Base-by-base conservation (phyloP, 2,888 invertebrate genomes). In the Vanessa cardui region DNA sequence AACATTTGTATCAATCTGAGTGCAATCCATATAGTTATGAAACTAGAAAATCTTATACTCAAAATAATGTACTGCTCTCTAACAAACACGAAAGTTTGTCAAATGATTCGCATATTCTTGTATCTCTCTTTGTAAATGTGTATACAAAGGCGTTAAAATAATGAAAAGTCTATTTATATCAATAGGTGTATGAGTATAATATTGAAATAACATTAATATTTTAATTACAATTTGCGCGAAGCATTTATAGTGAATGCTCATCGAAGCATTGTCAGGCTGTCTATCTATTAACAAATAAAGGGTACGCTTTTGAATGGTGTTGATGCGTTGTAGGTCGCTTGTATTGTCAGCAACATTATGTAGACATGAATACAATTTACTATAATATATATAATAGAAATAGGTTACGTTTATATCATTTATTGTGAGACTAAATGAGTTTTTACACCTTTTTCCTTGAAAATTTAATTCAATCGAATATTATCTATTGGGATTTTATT, bases 211-310 rank as follows among this genome's bases (percentile, higher is more conserved):
- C 74, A 79, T 78, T 73, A 76, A 74, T 77, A 78, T 79, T 80
- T 76, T 80, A 80, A 83, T 83, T 79, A 79, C 74, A 78, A 78
- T 79, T 76, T 74, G 72, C 66, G 73, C 73, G 73, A 65, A 76
- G 73, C 74, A 76, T 79, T 78, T 76, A 77, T 75, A 73, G 63
- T 80, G 78, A 80, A 81, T 78, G 79, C 76, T 80, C 77, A 74
- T 74, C 74, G 72, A 72, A 72, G 77, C 73, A 79, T 85, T 86
- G 85, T 85, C 73, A 73, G 66, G 75, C 77, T 77, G 80, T 78
- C 83, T 82, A 78, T 83, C 83, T 82, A 82, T 83, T 83, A 83
- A 80, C 80, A 83, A 84, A 84, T 86, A 83, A 81, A 84, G 83
- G 83, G 79, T 77, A 76, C 76, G 81, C 78, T 80, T 82, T 77